Evolutionary conservation across 2,888 invertebrate species (phyloP), one percentile per base, ranked within the genome.

Genomic region (Galerucella nymphaeae): DNA sequence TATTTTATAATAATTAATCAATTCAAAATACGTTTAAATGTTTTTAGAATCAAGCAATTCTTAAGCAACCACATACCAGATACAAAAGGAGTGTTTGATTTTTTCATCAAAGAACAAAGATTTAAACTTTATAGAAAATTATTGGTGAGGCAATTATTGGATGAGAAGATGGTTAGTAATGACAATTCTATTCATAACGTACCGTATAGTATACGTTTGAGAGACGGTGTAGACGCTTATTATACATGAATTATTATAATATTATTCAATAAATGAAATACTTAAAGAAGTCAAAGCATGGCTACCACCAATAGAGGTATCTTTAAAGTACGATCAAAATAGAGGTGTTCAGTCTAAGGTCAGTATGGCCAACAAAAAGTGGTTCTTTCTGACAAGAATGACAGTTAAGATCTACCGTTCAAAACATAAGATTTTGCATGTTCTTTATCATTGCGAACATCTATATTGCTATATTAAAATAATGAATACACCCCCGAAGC

Each of bases 131-230:
- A 88, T 79, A 88, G 89, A 63, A 87, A 88, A 14, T 85, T 87
- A 71, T 80, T 91, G 59, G 87, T 90, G 0, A 81, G 86, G 6
- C 88, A 89, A 66, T 86, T 90, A 18, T 82, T 90, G 14, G 84
- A 85, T 2, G 85, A 88, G 14, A 87, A 87, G 71, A 87, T 87
- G 64, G 85, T 88, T 16, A 87, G 87, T 68, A 90, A 89, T 81
- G 88, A 86, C 81, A 91, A 91, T 10, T 88, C 89, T 0, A 85
- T 89, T 10, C 90, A 91, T 71, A 91, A 92, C 67, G 91, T 92
- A 14, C 92, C 92, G 0, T 91, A 91, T 80, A 91, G 90, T 45
- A 90, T 91, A 72, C 87, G 91, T 23, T 89, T 91, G 83, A 88
- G 88, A 65, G 89, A 91, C 81, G 87, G 77, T 2, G 57, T 59